Conservation (phyloP, 30 jellyfish, hydroid and myxozoan genomes). For the Aurelia sp. region DNA sequence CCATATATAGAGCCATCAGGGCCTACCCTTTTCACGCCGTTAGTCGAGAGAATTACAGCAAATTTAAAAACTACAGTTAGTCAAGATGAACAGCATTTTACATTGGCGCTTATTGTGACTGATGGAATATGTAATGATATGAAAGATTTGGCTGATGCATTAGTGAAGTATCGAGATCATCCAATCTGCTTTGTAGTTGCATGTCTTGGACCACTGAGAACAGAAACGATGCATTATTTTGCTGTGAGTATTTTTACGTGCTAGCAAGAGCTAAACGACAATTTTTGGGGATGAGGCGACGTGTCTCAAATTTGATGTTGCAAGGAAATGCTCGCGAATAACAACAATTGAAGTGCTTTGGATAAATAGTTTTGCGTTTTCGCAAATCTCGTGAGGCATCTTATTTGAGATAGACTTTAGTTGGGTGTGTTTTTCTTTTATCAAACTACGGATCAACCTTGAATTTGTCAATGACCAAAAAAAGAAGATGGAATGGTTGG, state of each 20-base stretch:
- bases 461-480: no score
- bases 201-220: constrained; percentile 66
- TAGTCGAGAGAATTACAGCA: constrained; percentile 19
- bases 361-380: no score
- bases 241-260: background rate
- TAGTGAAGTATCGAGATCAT: constrained; percentile 31
- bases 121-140: constrained; percentile 86
- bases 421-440: no score
- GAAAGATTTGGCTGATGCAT: constrained; percentile 50
- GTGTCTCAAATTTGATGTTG: no score
- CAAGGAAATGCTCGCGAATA: no score
- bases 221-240: constrained; percentile 56
- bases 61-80: constrained; percentile 3
- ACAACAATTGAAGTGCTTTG: no score
- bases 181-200: constrained; percentile 67
- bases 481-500: no score
- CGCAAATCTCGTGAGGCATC: no score
- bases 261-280: no score
- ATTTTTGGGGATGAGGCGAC: no score
- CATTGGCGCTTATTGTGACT: constrained; percentile 61
- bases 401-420: no score
- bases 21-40: constrained; percentile 75
- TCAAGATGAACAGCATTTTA: constrained; percentile 49
- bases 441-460: no score
- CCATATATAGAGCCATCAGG: constrained; percentile 66